Percentiles rank a stretch among this genome's conserved stretches.
Evolutionary conservation across 2,888 invertebrate genomes (phyloP).

Genomic region (Leistus spinibarbis): DNA sequence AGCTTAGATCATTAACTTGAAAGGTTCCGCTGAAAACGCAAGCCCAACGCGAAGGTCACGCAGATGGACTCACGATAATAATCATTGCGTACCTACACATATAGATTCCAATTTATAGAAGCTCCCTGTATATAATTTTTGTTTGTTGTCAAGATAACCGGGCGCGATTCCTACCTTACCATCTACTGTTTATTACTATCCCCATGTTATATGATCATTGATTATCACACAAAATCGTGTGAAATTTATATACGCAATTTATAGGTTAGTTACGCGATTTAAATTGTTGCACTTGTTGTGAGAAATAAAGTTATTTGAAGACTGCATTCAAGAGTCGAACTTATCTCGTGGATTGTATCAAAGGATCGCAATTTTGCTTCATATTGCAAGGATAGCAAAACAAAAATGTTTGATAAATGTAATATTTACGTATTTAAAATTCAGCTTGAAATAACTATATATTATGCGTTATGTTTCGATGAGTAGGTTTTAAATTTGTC

Average conservation of each 20-base stretch:
- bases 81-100: background rate
- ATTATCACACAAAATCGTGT: background rate
- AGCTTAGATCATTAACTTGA: constrained; percentile 18
- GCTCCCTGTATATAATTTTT: constrained; percentile 9
- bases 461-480: background rate
- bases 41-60: constrained; percentile 4
- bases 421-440: too few species aligned
- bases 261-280: background rate
- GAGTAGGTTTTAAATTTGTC: background rate
- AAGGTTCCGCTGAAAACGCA: constrained; percentile 13
- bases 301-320: too few species aligned
- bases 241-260: background rate
- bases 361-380: too few species aligned
- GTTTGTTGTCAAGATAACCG: background rate
- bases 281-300: too few species aligned
- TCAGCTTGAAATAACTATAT: background rate
- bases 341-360: too few species aligned
- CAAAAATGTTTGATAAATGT: too few species aligned
- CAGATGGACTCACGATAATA: background rate
- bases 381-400: too few species aligned
- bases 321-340: too few species aligned
- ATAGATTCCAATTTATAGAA: background rate
- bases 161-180: background rate
- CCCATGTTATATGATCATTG: background rate
- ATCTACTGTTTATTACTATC: background rate